Evolutionary conservation across 1,140 invertebrate species (phyloP).

Genomic region (Scylla paramamosain): DNA sequence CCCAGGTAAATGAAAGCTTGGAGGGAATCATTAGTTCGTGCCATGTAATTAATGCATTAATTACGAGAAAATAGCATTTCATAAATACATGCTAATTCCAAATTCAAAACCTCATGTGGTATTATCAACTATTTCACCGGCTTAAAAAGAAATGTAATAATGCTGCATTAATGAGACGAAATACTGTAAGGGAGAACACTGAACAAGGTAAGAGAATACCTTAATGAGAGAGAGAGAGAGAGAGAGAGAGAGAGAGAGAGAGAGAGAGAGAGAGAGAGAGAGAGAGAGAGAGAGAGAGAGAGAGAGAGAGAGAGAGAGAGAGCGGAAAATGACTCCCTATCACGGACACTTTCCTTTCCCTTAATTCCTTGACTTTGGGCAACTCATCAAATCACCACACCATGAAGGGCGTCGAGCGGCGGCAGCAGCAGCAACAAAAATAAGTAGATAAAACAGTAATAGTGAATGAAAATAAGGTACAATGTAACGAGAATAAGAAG

Average conservation of each 20-base stretch:
- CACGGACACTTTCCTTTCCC: no score
- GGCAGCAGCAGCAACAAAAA: no score
- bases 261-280: background rate
- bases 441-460: no score
- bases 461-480: no score
- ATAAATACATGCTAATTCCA: conserved; percentile 15
- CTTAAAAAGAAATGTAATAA: background rate
- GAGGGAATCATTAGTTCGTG: conserved; percentile 21
- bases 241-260: no score
- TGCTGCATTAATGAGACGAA: background rate
- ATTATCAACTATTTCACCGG: background rate
- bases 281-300: background rate
- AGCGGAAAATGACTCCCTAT: no score
- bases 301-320: no score
- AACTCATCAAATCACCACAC: no score
- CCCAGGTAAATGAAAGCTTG: background rate
- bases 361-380: no score
- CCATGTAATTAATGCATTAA: conserved; percentile 23
- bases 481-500: no score
- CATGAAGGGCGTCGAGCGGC: no score
- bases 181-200: background rate
- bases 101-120: background rate
- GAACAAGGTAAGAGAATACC: background rate
- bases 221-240: no score
- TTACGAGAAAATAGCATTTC: background rate